Conservation (phyloP, 2,888 invertebrate species). For the Thecocarcelia acutangulata region DNA sequence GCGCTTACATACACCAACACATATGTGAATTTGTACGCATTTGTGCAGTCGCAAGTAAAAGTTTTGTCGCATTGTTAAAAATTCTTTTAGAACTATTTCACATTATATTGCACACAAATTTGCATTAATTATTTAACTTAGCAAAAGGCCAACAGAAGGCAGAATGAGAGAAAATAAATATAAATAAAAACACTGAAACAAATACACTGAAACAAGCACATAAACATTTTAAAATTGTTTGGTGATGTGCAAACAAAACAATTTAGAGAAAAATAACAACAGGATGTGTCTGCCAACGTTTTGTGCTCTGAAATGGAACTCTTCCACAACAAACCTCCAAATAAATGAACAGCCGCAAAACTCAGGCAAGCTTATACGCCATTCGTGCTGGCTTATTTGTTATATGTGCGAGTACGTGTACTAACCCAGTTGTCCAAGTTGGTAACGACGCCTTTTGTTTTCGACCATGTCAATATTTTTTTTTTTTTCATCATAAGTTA, state of each 20-base stretch:
- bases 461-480: too few relatives aligned
- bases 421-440: too few relatives aligned
- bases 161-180: neutral
- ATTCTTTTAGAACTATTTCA: conserved; percentile 10
- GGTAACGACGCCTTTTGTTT: too few relatives aligned
- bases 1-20: too few relatives aligned
- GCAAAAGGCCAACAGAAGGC: neutral
- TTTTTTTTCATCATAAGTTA: too few relatives aligned
- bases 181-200: conserved; percentile 5
- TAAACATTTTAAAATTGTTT: conserved; percentile 47
- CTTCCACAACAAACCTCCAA: neutral
- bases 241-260: conserved; percentile 62
- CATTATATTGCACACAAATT: conserved; percentile 35
- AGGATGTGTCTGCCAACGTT: conserved; percentile 33
- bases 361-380: too few relatives aligned
- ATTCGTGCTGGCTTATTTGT: too few relatives aligned
- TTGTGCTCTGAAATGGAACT: conserved; percentile 1
- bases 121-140: conserved; percentile 24
- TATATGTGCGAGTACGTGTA: too few relatives aligned
- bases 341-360: neutral
- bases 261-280: conserved; percentile 50
- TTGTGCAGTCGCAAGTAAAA: conserved; percentile 3
- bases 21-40: neutral
- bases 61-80: conserved; percentile 40
- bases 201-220: neutral